Evolutionary conservation across 2,113 vertebrate species (phyloP).

Genomic region (Thymallus thymallus): DNA sequence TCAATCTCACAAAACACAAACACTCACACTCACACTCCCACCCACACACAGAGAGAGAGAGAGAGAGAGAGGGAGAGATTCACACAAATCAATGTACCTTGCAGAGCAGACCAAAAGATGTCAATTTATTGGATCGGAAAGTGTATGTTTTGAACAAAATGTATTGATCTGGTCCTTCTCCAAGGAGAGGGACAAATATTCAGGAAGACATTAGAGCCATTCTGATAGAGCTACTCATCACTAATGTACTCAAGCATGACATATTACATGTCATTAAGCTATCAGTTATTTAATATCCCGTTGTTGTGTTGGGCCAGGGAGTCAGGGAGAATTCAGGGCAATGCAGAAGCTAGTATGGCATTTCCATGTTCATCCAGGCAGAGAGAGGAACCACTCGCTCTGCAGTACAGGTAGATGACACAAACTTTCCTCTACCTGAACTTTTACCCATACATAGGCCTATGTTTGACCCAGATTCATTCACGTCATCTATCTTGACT

Average conservation of each 20-base stretch:
- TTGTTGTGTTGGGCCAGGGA: conserved; percentile 26
- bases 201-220: not conserved
- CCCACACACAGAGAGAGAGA: not conserved
- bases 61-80: not conserved
- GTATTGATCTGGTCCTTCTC: conserved; percentile 10
- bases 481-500: not conserved
- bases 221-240: conserved; percentile 24
- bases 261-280: conserved; percentile 40
- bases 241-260: conserved; percentile 25
- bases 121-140: not conserved
- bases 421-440: not conserved
- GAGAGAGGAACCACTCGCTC: not conserved
- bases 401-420: not conserved
- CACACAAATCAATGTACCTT: not conserved
- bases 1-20: no score
- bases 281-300: conserved; percentile 30
- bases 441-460: no score
- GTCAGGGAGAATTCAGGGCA: conserved; percentile 14
- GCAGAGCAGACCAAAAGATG: no score
- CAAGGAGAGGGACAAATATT: not conserved
- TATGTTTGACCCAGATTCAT: not conserved
- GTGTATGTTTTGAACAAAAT: conserved; percentile 2
- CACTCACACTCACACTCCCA: not conserved
- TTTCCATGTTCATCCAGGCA: conserved; percentile 4
- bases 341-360: conserved; percentile 10